Conservation (phyloP, 2,113 vertebrate species). For the Drymodes brunneopygia region DNA sequence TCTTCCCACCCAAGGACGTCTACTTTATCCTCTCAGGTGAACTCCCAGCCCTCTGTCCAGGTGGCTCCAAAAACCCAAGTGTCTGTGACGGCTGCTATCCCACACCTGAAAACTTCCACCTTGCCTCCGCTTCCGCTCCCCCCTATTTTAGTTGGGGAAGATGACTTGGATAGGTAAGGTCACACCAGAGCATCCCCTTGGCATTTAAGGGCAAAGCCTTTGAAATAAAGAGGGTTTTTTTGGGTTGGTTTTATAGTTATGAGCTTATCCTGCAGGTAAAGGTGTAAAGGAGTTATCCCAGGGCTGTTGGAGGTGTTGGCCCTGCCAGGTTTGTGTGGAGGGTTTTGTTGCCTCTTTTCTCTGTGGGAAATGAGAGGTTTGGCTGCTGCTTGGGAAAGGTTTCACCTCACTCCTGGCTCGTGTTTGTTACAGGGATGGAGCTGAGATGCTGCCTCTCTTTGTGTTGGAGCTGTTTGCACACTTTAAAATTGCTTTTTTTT, state of each 20-base stretch:
- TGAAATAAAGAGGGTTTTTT: not conserved
- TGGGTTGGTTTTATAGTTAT: rapidly evolving
- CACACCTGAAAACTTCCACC: constrained; percentile 91
- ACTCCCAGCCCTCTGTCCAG: constrained; percentile 79
- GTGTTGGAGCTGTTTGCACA: not conserved
- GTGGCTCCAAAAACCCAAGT: constrained; percentile 76
- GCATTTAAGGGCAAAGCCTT: not conserved
- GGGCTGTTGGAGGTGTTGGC: rapidly evolving
- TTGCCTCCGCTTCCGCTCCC: constrained; percentile 92
- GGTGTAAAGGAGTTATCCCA: rapidly evolving
- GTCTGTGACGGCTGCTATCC: constrained; percentile 76
- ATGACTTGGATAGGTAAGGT: constrained; percentile 91
- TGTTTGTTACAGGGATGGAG: not conserved
- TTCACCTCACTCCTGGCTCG: rapidly evolving
- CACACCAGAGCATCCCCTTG: not conserved
- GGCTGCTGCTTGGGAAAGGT: not conserved
- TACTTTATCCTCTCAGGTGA: constrained; percentile 77
- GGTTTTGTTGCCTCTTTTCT: not conserved
- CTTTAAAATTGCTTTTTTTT: not conserved
- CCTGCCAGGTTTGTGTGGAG: not conserved
- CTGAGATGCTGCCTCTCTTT: not conserved
- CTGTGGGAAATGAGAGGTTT: not conserved
- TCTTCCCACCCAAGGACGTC: constrained; percentile 74
- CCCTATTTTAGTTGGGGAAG: constrained; percentile 87
- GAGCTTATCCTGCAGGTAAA: not conserved